Base-by-base conservation (phyloP, 2,888 invertebrate genomes). In the Nomada hirtipes region DNA sequence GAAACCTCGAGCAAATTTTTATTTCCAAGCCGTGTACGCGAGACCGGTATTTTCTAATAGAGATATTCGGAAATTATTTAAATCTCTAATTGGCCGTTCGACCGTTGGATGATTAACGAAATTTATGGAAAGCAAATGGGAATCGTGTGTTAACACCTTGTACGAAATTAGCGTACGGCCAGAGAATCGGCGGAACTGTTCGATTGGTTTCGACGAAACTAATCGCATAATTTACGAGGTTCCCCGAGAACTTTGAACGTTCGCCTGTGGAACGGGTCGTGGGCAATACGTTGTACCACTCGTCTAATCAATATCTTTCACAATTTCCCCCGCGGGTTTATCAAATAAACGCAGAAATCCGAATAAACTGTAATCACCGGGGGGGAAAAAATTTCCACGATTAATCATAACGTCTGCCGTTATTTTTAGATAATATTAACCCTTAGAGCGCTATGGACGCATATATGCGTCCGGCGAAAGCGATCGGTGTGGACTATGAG, bases 171-270 rank as follows among this genome's bases (percentile, higher is more conserved):
- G 13, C n/a, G 50, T 52, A 7, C 1, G 4, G 11, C n/a, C 15
- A 7, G 15, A 44, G 13, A 73, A 59, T 44, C 23, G 26, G 15
- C 20, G 36, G 18, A n/a, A n/a, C 2, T 23, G 26, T 20, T 61
- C 15, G 53, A 53, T 68, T 13, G 18, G 26, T 23, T 23, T 52
- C 4, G 63, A 52, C 9, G 20, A 42, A 44, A 59, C 18, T 23
- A 47, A 71, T 77, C 60, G n/a, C 10, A 18, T 53, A 64, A 74
- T 74, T 77, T 77, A 77, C 59, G 53, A 65, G n/a, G 23, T 20
- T 10, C 1, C 36, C 18, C 18, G 36, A 9, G 53, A 67, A 50
- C n/a, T 74, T 78, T 55, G 36, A 44, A 4, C 11, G 59, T 64
- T 65, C 59, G 75, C 47, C 76, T 60, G 59, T 64, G 68, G 75